Base-by-base conservation (phyloP, 2,113 vertebrate species). In the Epinephelus fuscoguttatus region DNA sequence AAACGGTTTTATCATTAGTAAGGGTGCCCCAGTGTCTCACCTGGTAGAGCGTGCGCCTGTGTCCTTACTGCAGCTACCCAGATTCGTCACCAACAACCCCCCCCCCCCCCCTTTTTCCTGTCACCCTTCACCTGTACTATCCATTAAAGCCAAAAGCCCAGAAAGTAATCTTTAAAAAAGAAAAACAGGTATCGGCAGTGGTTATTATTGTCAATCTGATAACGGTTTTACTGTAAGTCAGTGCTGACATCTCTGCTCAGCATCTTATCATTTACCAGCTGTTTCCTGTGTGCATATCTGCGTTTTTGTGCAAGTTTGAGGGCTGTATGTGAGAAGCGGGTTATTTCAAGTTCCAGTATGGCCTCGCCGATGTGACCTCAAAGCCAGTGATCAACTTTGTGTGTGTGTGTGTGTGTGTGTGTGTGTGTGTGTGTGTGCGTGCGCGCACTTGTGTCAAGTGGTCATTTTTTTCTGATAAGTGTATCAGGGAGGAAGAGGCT, bases 211-310 rank as follows among this genome's bases (percentile, higher is more conserved):
- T 60, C 30, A 27, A 4, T 45, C 4, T 2, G 18, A 30, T 62
- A 57, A 30, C 3, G 9, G 14, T 27, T 76, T 72, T 90, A 83
- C 85, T 74, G 84, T 82, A 78, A 86, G 66, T 73, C 60, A 7
- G 45, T 3, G n/a, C 50, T 78, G 1, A 69, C 13, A 37, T 66
- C 62, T 81, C 49, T 76, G 42, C 40, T 73, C 45, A 40, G 18
- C 69, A 33, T 67, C 69, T 78, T 62, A 68, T 87, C 77, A 14
- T 60, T 13, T 30, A 80, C n/a, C 74, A 87, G 84, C 80, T 90
- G 85, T 72, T 91, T 93, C 85, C 85, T 91, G 75, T 59, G 33
- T 55, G 19, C 59, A 2, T 68, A 6, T 80, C 18, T 82, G 61
- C 1, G 0, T 52, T 62, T 30, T 42, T 21, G 9, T 63, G 55